A percentile compares a stretch with the other conserved stretches of the same genome.
Conservation (phyloP, 2,113 vertebrate genomes). For the Andinoacara biseriatus region DNA sequence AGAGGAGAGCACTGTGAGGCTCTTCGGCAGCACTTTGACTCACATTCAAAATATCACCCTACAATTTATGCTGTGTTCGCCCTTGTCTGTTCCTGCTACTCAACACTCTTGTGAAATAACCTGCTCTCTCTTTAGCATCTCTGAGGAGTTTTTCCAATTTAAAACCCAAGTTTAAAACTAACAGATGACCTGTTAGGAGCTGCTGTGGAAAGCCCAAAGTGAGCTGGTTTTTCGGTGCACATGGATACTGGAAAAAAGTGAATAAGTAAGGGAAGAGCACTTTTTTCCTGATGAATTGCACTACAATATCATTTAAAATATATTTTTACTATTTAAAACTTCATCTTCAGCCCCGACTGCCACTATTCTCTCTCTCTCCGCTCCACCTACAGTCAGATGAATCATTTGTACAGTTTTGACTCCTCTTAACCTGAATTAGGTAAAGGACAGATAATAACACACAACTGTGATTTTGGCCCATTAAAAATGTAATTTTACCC, state of each 20-base stretch:
- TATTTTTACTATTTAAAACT: not conserved
- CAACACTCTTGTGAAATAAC: constrained; percentile 32
- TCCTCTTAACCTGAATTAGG: not conserved
- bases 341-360: not conserved
- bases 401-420: not conserved
- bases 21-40: constrained; percentile 32
- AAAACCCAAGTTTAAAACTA: constrained; percentile 18
- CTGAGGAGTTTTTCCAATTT: not conserved
- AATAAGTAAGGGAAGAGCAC: not conserved
- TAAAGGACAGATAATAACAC: not conserved
- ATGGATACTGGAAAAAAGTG: not conserved
- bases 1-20: constrained; percentile 16
- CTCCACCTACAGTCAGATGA: not conserved
- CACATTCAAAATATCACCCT: constrained; percentile 38
- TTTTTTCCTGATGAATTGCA: not conserved
- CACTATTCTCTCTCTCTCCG: not conserved
- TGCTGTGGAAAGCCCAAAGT: not conserved
- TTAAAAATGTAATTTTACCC: not conserved
- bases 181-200: constrained; percentile 27
- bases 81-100: constrained; percentile 29
- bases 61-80: constrained; percentile 13
- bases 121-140: not conserved
- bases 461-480: not conserved
- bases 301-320: not conserved
- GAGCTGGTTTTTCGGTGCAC: not conserved